A percentile compares a stretch with the other conserved stretches of the same genome.
Conservation (phyloP, 2,113 vertebrate species). For the Myotis yumanensis region DNA sequence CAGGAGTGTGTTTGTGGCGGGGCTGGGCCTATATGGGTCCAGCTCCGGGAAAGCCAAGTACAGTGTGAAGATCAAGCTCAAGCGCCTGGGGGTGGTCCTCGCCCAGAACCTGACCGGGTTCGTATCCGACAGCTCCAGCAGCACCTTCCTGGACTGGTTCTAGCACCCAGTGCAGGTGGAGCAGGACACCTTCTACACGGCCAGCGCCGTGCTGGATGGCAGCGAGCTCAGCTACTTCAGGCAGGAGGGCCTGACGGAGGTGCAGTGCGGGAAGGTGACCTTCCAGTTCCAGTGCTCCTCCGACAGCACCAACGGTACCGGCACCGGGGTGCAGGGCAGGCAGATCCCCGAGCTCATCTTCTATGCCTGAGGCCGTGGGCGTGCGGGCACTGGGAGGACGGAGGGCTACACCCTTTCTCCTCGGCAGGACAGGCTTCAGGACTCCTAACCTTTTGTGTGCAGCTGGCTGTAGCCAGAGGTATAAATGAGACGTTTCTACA, state of each 20-base stretch:
- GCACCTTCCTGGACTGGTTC: slow-evolving; percentile 94
- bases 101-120: slow-evolving; percentile 94
- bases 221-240: too few species aligned
- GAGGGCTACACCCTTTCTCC: too few species aligned
- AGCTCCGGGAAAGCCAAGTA: slow-evolving; percentile 95
- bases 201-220: slow-evolving; percentile 79
- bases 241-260: too few species aligned
- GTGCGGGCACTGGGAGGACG: rapidly evolving
- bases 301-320: slow-evolving; percentile 93
- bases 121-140: slow-evolving; percentile 94
- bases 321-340: slow-evolving; percentile 92
- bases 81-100: slow-evolving; percentile 90
- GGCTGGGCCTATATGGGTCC: slow-evolving; percentile 95
- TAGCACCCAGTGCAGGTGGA: slow-evolving; percentile 97
- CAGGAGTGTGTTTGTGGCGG: slow-evolving; percentile 94
- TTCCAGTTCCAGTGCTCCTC: too few species aligned
- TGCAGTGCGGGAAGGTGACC: too few species aligned
- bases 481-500: slow-evolving; percentile 82
- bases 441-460: slow-evolving; percentile 87
- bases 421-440: rapidly evolving
- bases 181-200: slow-evolving; percentile 96
- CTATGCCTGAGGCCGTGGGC: slow-evolving; percentile 87
- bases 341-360: slow-evolving; percentile 91
- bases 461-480: slow-evolving; percentile 79
- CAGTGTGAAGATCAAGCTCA: slow-evolving; percentile 94